Evolutionary conservation across 2,797 vertebrate species (phyloP).

Genomic region (Todus mexicanus): DNA sequence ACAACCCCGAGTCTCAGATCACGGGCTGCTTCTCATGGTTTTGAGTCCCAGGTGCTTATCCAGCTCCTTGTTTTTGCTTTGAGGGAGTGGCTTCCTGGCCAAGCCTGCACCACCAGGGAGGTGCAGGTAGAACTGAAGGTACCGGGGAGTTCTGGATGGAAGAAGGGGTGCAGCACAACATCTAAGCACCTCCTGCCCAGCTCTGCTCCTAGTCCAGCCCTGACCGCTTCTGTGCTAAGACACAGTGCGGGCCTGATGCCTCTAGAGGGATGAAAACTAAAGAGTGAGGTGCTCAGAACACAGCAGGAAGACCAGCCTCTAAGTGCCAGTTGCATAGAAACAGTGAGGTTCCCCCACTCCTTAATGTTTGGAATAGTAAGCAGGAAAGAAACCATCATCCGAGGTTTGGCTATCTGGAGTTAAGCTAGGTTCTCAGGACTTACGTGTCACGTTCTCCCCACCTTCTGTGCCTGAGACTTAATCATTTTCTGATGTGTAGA

Average conservation of each 20-base stretch:
- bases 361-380: not conserved
- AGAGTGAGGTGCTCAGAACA: not conserved
- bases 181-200: not conserved
- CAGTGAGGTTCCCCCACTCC: not conserved
- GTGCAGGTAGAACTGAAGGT: not conserved
- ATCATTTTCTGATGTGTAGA: not conserved
- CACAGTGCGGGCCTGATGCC: not conserved
- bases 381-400: not conserved
- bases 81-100: not conserved
- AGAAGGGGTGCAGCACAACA: not conserved
- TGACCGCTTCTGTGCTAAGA: not conserved
- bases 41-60: not conserved
- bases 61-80: not conserved
- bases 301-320: not conserved
- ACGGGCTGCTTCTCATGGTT: not conserved
- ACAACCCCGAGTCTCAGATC: not conserved
- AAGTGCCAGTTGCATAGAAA: not conserved
- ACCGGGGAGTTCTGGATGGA: not conserved
- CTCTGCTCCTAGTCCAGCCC: not conserved
- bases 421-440: not conserved
- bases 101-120: not conserved
- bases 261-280: not conserved
- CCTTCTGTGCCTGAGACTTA: not conserved
- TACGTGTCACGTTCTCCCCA: fast-evolving
- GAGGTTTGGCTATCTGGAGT: not conserved